These are phyloP conservation scores for Zeuzera pyrina DNA, from an alignment of 2,888 invertebrate species.

Conservation along the genomic window DNA sequence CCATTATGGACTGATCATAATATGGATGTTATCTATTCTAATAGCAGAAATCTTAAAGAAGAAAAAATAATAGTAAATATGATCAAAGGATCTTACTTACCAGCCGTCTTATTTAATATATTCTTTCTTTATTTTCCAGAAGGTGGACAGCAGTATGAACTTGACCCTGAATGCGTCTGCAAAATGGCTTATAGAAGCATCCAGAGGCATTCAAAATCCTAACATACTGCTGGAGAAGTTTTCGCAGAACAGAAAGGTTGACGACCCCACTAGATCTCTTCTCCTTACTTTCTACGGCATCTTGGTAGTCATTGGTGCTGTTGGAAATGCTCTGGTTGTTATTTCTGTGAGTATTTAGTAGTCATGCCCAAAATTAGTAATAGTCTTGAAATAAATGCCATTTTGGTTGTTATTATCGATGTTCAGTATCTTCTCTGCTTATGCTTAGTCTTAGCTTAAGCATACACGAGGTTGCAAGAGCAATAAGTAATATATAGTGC, in stretches of 20 bases:
- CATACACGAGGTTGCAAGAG: no score
- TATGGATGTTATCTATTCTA: no score
- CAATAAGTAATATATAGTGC: no score
- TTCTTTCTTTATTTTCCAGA: conserved; percentile 42
- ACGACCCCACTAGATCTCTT: conserved; percentile 77
- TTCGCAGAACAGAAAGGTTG: conserved; percentile 79
- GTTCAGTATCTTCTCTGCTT: no score
- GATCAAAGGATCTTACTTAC: no score
- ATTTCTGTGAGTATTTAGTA: conserved; percentile 64
- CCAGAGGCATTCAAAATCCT: conserved; percentile 50
- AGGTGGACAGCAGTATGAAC: conserved; percentile 47
- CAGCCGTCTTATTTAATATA: no score
- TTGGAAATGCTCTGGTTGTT: conserved; percentile 91
- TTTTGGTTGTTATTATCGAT: background rate
- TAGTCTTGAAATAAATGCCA: no score
- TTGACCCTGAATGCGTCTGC: conserved; percentile 50
- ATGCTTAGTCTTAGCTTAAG: no score
- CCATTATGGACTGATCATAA: no score
- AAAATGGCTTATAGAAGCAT: conserved; percentile 59
- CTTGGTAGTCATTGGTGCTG: conserved; percentile 85
- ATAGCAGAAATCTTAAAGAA: no score
- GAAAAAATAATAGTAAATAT: no score
- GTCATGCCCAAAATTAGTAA: background rate
- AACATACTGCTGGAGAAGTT: conserved; percentile 74
- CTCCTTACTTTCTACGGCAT: conserved; percentile 81